Percentiles rank a stretch among this genome's conserved stretches.
Evolutionary conservation across 2,888 invertebrate species (phyloP).

Genomic region (Polydesmus complanatus): DNA sequence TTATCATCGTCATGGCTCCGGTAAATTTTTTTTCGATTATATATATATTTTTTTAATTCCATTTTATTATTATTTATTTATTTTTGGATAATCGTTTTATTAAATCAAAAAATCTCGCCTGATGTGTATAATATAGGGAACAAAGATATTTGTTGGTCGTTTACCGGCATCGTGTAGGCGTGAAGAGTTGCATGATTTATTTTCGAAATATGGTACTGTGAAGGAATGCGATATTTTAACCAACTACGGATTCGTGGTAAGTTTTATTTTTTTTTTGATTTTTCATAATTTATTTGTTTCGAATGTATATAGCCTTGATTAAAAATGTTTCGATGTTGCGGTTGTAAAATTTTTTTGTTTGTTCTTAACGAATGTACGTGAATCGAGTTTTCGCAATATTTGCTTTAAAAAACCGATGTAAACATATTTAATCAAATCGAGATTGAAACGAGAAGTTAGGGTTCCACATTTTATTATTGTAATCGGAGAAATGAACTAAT

Average conservation of each 20-base stretch:
- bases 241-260: constrained; percentile 89
- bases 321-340: not conserved
- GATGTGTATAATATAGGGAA: constrained; percentile 27
- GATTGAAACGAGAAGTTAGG: no score
- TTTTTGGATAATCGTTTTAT: not conserved
- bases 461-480: not conserved
- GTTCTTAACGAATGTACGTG: no score
- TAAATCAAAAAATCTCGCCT: not conserved
- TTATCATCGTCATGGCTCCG: not conserved
- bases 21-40: not conserved
- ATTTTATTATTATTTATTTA: not conserved
- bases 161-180: constrained; percentile 82
- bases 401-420: no score
- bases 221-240: constrained; percentile 95
- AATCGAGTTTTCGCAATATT: no score
- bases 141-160: constrained; percentile 95
- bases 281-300: not conserved
- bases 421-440: no score
- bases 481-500: not conserved
- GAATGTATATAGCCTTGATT: not conserved
- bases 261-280: constrained; percentile 26
- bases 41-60: not conserved
- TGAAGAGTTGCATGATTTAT: constrained; percentile 79
- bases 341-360: not conserved
- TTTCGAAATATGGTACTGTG: constrained; percentile 87